Evolutionary conservation across 2,888 invertebrate species (phyloP).

Genomic region (Asteroscopus sphinx): DNA sequence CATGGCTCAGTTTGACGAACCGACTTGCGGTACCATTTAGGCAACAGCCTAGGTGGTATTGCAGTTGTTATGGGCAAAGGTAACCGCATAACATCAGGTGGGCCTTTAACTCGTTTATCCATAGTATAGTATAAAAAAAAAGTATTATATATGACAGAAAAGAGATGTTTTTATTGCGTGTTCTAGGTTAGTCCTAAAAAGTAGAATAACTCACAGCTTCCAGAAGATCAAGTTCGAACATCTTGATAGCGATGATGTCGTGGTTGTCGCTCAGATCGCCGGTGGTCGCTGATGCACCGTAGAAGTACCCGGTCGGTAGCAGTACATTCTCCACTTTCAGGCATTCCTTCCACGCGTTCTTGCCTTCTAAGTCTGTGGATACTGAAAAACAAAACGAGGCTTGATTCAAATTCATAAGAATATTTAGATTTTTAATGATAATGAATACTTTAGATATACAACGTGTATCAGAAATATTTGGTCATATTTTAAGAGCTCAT

Average conservation of each 20-base stretch:
- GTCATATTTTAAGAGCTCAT: too few relatives aligned
- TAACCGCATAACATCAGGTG: too few relatives aligned
- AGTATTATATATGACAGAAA: too few relatives aligned
- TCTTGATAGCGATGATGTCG: constrained; percentile 97
- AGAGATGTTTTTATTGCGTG: too few relatives aligned
- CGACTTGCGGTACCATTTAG: too few relatives aligned
- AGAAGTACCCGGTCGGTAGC: constrained; percentile 98
- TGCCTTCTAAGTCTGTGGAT: constrained; percentile 97
- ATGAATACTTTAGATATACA: too few relatives aligned
- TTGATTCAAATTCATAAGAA: neutral
- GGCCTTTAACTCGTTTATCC: too few relatives aligned
- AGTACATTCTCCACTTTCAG: constrained; percentile 96
- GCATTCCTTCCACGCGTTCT: constrained; percentile 98
- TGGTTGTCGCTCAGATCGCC: constrained; percentile 99
- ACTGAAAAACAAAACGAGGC: constrained; percentile 87
- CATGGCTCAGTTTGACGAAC: too few relatives aligned
- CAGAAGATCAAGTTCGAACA: constrained; percentile 96
- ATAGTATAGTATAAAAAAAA: too few relatives aligned
- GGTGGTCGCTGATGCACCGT: constrained; percentile 98
- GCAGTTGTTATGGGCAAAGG: too few relatives aligned
- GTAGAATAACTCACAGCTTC: constrained; percentile 81
- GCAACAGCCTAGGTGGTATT: too few relatives aligned
- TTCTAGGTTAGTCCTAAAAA: neutral
- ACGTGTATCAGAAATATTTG: too few relatives aligned
- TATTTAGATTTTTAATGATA: neutral